These are phyloP conservation scores for Cochlearius cochlearius DNA, from an alignment of 2,113 vertebrate species.

Conservation along the genomic window DNA sequence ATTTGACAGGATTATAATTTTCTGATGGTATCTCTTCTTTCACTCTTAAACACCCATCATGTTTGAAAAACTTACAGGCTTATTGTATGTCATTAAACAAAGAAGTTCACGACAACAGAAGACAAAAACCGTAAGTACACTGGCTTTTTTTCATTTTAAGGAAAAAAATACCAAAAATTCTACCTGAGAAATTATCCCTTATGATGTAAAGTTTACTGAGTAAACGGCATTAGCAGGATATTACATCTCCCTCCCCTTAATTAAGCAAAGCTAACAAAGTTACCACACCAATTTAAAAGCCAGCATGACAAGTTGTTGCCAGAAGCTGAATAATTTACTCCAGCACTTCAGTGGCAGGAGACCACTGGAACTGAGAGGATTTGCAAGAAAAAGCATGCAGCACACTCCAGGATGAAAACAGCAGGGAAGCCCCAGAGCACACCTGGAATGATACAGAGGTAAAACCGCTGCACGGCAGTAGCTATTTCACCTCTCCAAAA, in stretches of 20 bases:
- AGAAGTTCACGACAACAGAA: neutral
- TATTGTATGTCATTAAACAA: neutral
- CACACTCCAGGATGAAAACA: neutral
- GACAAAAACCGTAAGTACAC: neutral
- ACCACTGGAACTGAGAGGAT: neutral
- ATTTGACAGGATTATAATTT: neutral
- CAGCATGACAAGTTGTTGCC: neutral
- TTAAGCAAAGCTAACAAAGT: neutral
- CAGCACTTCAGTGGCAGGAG: neutral
- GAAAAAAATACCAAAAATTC: neutral
- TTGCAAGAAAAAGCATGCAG: neutral
- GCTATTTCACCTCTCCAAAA: neutral
- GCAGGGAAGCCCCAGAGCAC: neutral
- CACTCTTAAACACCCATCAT: neutral
- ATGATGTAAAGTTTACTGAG: neutral
- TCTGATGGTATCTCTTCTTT: neutral
- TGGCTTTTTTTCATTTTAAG: neutral
- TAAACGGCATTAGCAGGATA: neutral
- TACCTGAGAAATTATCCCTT: constrained; percentile 18
- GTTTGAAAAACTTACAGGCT: neutral
- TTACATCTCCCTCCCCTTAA: neutral
- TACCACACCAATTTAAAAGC: neutral
- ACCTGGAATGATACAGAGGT: neutral
- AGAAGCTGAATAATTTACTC: neutral
- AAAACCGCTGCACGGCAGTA: fast-evolving